A percentile compares a stretch with the other conserved stretches of the same genome.
These are phyloP conservation scores for Morpho deidamia DNA, from an alignment of 2,888 invertebrate species.

Conservation along the genomic window DNA sequence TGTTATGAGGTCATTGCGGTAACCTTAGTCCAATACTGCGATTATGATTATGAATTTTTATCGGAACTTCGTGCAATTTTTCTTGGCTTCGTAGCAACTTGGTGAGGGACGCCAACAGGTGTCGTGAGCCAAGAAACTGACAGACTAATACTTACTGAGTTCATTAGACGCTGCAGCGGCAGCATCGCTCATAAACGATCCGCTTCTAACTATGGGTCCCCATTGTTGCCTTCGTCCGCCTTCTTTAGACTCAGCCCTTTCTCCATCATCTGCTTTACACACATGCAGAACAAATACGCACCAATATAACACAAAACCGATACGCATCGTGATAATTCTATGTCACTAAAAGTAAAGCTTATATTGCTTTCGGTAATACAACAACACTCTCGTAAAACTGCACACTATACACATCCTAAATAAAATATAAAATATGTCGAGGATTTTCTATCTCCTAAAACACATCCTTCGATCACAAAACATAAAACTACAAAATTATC, in stretches of 20 bases:
- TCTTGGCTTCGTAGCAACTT: conserved; percentile 20
- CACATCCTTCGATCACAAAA: conserved; percentile 60
- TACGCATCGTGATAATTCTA: conserved; percentile 72
- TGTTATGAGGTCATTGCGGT: conserved; percentile 21
- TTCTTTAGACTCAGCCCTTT: conserved; percentile 65
- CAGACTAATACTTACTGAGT: conserved; percentile 58
- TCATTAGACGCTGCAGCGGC: conserved; percentile 58
- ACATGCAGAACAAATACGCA: conserved; percentile 72
- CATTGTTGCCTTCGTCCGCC: conserved; percentile 62
- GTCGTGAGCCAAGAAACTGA: conserved; percentile 43
- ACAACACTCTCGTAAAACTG: conserved; percentile 46
- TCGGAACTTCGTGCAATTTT: conserved; percentile 15
- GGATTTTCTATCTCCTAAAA: conserved; percentile 45
- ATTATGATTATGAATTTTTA: conserved; percentile 11
- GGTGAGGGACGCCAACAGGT: conserved; percentile 54
- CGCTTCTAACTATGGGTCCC: conserved; percentile 58
- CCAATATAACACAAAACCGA: conserved; percentile 73
- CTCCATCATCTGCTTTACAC: conserved; percentile 68
- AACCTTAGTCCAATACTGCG: conserved; percentile 13
- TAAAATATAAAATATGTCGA: conserved; percentile 39
- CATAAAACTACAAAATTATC: conserved; percentile 52
- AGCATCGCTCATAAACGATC: conserved; percentile 55
- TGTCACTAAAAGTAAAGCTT: conserved; percentile 62
- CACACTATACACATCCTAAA: conserved; percentile 67
- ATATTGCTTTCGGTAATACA: conserved; percentile 52